phyloP scores from a whole-genome alignment of 2,888 invertebrate species.

The Apomyelois bistriatella region DNA sequence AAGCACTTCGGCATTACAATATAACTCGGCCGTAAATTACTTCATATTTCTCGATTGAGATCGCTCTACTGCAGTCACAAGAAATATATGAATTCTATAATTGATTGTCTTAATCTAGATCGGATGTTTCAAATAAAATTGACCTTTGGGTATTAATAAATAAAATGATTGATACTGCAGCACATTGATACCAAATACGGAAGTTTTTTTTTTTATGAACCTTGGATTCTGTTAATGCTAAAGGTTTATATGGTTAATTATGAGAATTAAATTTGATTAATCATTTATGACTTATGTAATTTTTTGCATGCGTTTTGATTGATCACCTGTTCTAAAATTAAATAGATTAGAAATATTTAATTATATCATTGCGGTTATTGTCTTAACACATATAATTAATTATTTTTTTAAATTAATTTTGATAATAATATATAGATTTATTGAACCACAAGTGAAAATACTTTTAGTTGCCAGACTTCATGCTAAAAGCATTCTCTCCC shows the following conservation, averaged over 20 bases:
- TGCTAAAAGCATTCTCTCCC: too few relatives aligned
- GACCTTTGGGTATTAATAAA: background rate
- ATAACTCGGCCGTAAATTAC: too few relatives aligned
- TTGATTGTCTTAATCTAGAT: background rate
- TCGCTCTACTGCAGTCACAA: background rate
- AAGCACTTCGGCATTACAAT: too few relatives aligned
- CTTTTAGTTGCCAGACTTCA: too few relatives aligned
- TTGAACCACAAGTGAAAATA: too few relatives aligned
- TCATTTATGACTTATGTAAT: background rate
- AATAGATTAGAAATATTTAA: background rate
- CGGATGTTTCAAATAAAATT: background rate
- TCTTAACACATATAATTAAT: too few relatives aligned
- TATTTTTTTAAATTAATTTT: too few relatives aligned
- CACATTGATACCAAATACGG: background rate
- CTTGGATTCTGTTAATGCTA: background rate
- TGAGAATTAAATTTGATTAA: background rate
- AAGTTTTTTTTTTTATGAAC: constrained; percentile 2
- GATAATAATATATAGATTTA: too few relatives aligned
- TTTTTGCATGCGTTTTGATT: background rate
- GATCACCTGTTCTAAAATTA: background rate
- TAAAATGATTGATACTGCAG: background rate
- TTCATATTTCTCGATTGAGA: too few relatives aligned
- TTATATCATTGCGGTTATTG: background rate
- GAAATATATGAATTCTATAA: background rate
- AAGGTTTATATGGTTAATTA: background rate